Base-by-base conservation (phyloP, 2,888 invertebrate species). In the Escarpia spicata region DNA sequence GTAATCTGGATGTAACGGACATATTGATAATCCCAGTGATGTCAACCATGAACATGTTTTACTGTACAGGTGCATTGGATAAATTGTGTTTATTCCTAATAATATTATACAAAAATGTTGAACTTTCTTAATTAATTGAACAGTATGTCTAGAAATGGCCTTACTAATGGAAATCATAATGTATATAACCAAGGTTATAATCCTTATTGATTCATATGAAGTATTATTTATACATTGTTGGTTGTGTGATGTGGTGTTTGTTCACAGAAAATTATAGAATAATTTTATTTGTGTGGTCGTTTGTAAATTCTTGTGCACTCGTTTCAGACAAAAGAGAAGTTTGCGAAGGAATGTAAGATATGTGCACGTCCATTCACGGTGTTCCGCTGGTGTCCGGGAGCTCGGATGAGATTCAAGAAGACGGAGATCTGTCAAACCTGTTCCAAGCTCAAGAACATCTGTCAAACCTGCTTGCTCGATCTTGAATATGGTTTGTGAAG, bases 401-500 rank as follows among this genome's bases (percentile, higher is more conserved):
- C 98, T 9, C 97, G 98, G 95, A 99, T 99, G 98, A 98, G 99
- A 95, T 99, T 98, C 96, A 99, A 99, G 97, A 99, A 99, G 96
- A 99, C 99, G 0, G 99, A 99, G 97, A 98, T 99, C 37, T 99
- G 99, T 96, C 99, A 99, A 96, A 99, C 99, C 0, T 99, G 99
- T 96, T 98, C 98, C 92, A 98, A 99, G 95, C 96, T 99, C 93
- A 99, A 99, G 96, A 99, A 99, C 97, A 98, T 99, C 43, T 99
- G 99, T 96, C 99, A 99, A 96, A 99, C 99, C 0, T 99, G 99
- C 96, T 97, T 99, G 44, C 97, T 99, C 92, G 99, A 99, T 96
- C 97, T 99, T 93, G 99, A 99, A 96, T 99, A 98, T 97, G 99
- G 97, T 75, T 75, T 75, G 75, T 75, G 75, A n/a, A 26, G 37